A percentile compares a stretch with the other conserved stretches of the same genome.
phyloP scores from a whole-genome alignment of 2,113 vertebrate genomes.

The Caranx ignobilis region DNA sequence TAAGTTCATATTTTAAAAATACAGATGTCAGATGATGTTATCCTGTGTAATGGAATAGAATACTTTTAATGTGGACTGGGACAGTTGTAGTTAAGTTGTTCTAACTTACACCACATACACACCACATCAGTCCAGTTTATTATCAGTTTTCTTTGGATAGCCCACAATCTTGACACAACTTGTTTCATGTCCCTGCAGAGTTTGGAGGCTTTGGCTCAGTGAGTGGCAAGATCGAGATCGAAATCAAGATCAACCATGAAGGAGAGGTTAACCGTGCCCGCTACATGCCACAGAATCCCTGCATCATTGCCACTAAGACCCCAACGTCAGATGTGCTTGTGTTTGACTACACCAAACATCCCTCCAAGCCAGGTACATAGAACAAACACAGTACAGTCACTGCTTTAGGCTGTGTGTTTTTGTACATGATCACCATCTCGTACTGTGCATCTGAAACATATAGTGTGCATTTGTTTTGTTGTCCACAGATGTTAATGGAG shows the following conservation, averaged over 20 bases:
- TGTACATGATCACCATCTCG: neutral
- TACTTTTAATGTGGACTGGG: neutral
- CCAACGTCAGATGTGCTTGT: slow-evolving; percentile 95
- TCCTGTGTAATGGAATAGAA: neutral
- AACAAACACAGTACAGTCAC: neutral
- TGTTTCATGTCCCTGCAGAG: slow-evolving; percentile 78
- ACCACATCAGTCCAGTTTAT: neutral
- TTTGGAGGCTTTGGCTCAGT: slow-evolving; percentile 96
- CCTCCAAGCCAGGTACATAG: slow-evolving; percentile 92
- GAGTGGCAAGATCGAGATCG: slow-evolving; percentile 95
- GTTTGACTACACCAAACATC: slow-evolving; percentile 96
- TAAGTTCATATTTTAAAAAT: neutral
- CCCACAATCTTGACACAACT: neutral
- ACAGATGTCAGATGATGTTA: neutral
- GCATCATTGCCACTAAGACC: slow-evolving; percentile 95
- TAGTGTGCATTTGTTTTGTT: neutral
- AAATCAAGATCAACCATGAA: slow-evolving; percentile 97
- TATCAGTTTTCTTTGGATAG: neutral
- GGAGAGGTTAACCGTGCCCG: slow-evolving; percentile 95
- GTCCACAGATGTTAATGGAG: slow-evolving; percentile 89
- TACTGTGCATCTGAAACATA: neutral
- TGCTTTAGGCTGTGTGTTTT: neutral
- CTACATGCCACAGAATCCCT: slow-evolving; percentile 97
- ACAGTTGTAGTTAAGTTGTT: neutral
- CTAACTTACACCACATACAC: neutral